Base-by-base conservation (phyloP, 2,888 invertebrate species). In the Apodemia hepburni region DNA sequence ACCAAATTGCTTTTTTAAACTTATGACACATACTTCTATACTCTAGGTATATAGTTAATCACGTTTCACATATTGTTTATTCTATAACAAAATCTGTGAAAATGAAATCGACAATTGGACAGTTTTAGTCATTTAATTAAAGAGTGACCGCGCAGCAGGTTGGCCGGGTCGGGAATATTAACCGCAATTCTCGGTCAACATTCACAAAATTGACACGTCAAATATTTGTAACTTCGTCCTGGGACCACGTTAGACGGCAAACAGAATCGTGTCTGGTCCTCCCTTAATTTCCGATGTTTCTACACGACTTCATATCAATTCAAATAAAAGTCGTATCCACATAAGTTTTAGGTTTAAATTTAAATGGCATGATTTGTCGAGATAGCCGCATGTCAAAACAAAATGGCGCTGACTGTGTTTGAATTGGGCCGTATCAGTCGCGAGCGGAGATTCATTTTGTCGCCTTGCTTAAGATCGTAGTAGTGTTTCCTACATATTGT, bases 131-230 rank as follows among this genome's bases (percentile, higher is more conserved):
- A 85, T 89, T 89, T 89, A 90, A 90, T 90, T 89, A 90, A 87
- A 82, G 84, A 82, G 80, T 79, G 79, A 78, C 80, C 78, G 80
- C 75, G 77, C 75, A 75, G 79, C 85, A 84, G 86, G 85, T 84
- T 82, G 81, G 74, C 76, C 83, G 84, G 87, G 81, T 82, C 82
- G 82, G 82, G 85, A 87, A 90, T 90, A 91, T 91, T 91, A 90
- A 89, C 91, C 92, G 81, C 90, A 87, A 89, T 89, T 86, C 90
- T 89, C 85, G 83, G 91, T 91, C 91, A 92, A 92, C 91, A 92
- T 89, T 88, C 87, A 84, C 87, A 88, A 90, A 92, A 92, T 92
- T 92, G 92, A 92, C 92, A 92, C 91, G 88, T 91, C 91, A 92
- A 92, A 92, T 92, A 92, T 92, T 92, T 92, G 92, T 90, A 87